Evolutionary conservation across 2,888 invertebrate species (phyloP).

Genomic region (Lagria hirta): DNA sequence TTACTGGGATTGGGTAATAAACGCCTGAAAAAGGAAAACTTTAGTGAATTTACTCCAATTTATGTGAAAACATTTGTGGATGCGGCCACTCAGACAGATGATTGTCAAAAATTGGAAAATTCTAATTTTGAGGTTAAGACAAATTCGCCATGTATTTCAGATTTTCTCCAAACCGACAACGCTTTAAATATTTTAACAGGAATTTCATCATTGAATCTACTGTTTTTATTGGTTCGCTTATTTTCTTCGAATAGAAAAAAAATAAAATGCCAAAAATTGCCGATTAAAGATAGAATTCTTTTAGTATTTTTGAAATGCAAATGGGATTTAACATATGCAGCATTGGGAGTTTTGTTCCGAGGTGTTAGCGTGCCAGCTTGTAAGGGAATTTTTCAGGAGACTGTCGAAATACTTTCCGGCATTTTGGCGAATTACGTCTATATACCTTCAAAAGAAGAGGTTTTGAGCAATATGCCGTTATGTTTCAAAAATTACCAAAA

Average conservation of each 20-base stretch:
- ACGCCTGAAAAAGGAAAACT: background rate
- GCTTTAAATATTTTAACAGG: background rate
- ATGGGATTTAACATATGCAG: background rate
- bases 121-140: background rate
- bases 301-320: background rate
- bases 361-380: slow-evolving; percentile 1
- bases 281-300: slow-evolving; percentile 1
- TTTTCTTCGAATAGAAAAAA: background rate
- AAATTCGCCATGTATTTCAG: background rate
- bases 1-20: background rate
- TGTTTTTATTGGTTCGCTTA: background rate
- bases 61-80: slow-evolving; percentile 1
- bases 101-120: background rate
- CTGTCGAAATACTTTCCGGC: no score
- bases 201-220: background rate
- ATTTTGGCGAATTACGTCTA: slow-evolving; percentile 1
- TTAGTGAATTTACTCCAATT: background rate
- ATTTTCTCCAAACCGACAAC: background rate
- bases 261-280: background rate
- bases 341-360: slow-evolving; percentile 2
- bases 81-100: background rate
- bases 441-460: background rate
- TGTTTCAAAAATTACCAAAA: slow-evolving; percentile 5
- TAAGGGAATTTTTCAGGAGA: no score
- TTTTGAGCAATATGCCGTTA: slow-evolving; percentile 2